A percentile compares a stretch with the other conserved stretches of the same genome.
These are phyloP conservation scores for Lathronympha strigana DNA, from an alignment of 2,888 invertebrate genomes.

Conservation along the genomic window DNA sequence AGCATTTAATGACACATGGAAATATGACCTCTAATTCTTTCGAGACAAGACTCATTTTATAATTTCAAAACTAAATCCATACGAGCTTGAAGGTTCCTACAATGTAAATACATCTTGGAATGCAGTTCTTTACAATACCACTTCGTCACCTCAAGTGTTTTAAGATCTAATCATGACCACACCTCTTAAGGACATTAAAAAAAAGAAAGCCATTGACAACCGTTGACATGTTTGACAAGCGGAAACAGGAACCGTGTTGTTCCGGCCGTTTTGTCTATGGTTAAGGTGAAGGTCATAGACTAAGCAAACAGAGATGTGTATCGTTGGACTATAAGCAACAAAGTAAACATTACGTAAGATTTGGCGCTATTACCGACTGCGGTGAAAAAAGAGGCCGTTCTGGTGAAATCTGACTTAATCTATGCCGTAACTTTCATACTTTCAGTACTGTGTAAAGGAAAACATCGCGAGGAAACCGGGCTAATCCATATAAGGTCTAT, in stretches of 20 bases:
- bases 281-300: slow-evolving; percentile 62
- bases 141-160: slow-evolving; percentile 39
- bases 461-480: too few species aligned
- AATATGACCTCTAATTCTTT: not conserved
- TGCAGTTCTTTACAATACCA: slow-evolving; percentile 25
- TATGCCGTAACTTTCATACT: too few species aligned
- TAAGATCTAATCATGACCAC: slow-evolving; percentile 35
- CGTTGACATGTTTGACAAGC: slow-evolving; percentile 58
- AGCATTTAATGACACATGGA: not conserved
- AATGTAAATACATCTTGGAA: slow-evolving; percentile 18
- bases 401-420: too few species aligned
- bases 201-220: slow-evolving; percentile 70
- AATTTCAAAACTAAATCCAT: not conserved
- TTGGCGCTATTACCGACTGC: not conserved
- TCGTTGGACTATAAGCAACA: slow-evolving; percentile 3
- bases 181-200: slow-evolving; percentile 43
- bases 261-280: slow-evolving; percentile 56
- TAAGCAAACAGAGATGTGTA: slow-evolving; percentile 14
- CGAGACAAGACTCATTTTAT: not conserved
- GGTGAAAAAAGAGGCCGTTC: not conserved
- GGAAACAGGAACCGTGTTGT: slow-evolving; percentile 70
- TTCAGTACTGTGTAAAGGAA: too few species aligned
- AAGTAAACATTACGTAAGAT: slow-evolving; percentile 25
- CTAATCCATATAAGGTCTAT: too few species aligned
- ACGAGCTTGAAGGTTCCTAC: slow-evolving; percentile 10